Percentiles rank a stretch among this genome's conserved stretches.
phyloP scores from a whole-genome alignment of 2,888 invertebrate species.

The Onthophagus sagittarius region DNA sequence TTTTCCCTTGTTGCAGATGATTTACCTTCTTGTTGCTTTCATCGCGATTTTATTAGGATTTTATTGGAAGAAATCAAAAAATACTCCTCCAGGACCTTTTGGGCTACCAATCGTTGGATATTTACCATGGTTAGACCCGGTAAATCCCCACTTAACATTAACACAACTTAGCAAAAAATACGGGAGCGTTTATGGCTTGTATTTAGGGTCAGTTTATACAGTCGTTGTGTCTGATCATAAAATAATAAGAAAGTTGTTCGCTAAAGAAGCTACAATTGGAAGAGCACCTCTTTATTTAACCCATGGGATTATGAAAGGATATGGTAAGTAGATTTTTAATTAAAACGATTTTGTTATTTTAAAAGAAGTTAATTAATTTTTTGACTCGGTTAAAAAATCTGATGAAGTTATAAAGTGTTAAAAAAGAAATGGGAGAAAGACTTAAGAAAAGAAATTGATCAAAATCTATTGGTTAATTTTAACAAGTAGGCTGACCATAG shows the following conservation, averaged over 20 bases:
- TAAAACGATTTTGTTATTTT: background rate
- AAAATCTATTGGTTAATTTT: no score
- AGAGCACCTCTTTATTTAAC: constrained; percentile 79
- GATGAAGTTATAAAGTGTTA: background rate
- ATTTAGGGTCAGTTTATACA: constrained; percentile 70
- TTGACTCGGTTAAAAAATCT: no score
- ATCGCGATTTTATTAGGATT: constrained; percentile 20
- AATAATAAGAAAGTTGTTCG: constrained; percentile 68
- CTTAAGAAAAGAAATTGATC: no score
- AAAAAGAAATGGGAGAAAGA: background rate
- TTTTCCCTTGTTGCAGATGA: constrained; percentile 33
- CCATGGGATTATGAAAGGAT: constrained; percentile 83
- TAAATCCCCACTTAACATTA: constrained; percentile 68
- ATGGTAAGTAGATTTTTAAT: constrained; percentile 59
- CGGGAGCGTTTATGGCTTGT: constrained; percentile 70
- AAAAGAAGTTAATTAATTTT: no score
- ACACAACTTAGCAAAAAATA: constrained; percentile 63
- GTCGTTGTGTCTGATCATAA: constrained; percentile 74
- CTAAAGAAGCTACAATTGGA: constrained; percentile 68
- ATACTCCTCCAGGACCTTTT: constrained; percentile 73
- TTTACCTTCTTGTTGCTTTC: constrained; percentile 23
- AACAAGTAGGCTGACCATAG: background rate
- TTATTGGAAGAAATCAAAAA: constrained; percentile 35
- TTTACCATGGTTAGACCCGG: constrained; percentile 66
- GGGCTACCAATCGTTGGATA: constrained; percentile 77